Evolutionary conservation across 2,888 invertebrate species (phyloP).

Genomic region (Tanypteryx hageni): DNA sequence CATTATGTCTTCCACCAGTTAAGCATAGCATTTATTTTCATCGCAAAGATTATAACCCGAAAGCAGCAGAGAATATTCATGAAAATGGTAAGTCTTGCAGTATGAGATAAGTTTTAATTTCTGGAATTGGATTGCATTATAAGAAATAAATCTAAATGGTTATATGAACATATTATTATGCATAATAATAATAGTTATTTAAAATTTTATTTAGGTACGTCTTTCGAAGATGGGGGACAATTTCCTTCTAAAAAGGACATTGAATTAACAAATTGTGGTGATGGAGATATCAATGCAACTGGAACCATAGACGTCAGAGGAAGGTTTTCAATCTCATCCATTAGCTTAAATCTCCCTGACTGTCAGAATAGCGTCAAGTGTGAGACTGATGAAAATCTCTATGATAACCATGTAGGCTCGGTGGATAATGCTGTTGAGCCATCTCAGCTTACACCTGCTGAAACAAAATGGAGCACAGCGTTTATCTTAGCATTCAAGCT

Average conservation of each 20-base stretch:
- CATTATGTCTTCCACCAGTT: conserved; percentile 85
- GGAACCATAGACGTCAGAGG: background rate
- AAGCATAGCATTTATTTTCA: conserved; percentile 88
- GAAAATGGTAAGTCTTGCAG: background rate
- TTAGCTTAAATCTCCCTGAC: background rate
- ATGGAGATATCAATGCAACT: background rate
- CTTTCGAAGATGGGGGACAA: background rate
- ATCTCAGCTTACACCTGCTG: background rate
- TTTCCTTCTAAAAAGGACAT: background rate
- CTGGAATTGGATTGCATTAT: background rate
- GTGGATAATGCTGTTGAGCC: background rate
- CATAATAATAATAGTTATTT: too few species aligned
- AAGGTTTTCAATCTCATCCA: background rate
- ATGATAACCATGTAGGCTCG: background rate
- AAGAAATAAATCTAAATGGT: background rate
- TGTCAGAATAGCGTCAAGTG: background rate
- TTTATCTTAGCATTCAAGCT: conserved; percentile 71
- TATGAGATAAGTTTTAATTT: background rate
- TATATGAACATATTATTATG: background rate
- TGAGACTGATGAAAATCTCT: background rate
- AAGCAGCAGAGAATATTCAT: background rate
- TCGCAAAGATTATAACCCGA: conserved; percentile 72
- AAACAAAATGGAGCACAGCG: background rate
- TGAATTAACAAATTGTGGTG: background rate
- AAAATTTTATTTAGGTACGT: background rate